Evolutionary conservation across 2,888 invertebrate genomes (phyloP).

Genomic region (Xestia sexstrigata): DNA sequence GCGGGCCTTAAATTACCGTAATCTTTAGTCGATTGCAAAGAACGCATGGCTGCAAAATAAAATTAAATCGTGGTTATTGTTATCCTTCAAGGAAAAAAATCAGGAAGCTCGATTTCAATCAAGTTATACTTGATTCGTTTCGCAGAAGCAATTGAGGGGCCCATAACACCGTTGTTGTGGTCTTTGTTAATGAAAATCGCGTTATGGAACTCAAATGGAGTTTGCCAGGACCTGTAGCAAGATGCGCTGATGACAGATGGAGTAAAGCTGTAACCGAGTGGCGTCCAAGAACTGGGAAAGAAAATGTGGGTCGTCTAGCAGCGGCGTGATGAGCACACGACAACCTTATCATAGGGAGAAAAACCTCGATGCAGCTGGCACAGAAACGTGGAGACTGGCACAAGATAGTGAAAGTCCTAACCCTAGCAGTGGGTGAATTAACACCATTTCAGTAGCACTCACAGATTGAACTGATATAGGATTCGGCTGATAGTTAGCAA

Average conservation of each 20-base stretch:
- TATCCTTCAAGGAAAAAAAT: background rate
- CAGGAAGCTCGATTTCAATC: background rate
- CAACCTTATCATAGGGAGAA: no score
- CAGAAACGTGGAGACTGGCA: no score
- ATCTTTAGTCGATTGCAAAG: slow-evolving; percentile 12
- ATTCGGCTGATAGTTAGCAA: background rate
- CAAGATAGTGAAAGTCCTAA: no score
- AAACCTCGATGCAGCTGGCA: no score
- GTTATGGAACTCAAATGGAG: background rate
- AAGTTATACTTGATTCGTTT: background rate
- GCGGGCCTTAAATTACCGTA: background rate
- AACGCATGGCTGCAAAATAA: background rate
- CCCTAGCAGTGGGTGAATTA: background rate
- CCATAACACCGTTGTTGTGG: background rate
- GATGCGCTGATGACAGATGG: background rate
- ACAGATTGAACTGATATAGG: background rate
- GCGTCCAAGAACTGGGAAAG: no score
- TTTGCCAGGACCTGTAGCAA: background rate
- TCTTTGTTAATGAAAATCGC: background rate
- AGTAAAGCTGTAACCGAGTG: no score
- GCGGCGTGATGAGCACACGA: no score
- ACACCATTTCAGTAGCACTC: background rate
- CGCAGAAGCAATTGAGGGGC: background rate
- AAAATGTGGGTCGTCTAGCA: no score
- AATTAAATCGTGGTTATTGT: background rate